Base-by-base conservation (phyloP, 2,797 vertebrate genomes). In the Gymnoscopelus microlampas region DNA sequence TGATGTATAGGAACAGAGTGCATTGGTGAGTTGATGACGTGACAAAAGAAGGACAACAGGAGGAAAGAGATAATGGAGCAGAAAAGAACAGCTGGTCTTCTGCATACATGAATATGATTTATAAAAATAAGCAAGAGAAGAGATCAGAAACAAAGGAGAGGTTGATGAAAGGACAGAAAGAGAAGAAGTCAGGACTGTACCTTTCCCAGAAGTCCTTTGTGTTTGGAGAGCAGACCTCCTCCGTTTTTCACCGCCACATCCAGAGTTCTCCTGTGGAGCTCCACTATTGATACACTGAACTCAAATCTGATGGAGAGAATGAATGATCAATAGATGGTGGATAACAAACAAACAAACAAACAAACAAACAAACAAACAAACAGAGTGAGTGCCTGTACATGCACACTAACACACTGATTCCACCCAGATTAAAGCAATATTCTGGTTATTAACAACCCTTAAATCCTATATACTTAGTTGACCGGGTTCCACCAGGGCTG, bases 191-290 rank as follows among this genome's bases (percentile, higher is more conserved):
- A 19, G 6, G 14, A 48, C 0, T 2, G 8, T 51, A 98, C 97
- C 93, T 99, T 99, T 89, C 98, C 97, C 73, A 99, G 96, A 53
- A 98, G 95, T 58, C 97, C 96, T 91, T 97, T 98, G 89, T 98
- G 95, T 93, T 96, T 98, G 88, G 96, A 97, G 73, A 99, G 89
- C 85, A 99, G 94, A 23, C 96, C 94, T 1, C 98, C 97, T 0
- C 96, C 95, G 77, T 99, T 98, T 92, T 99, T 99, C 77, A 99
- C 98, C 0, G 97, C 97, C 1, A 99, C 95, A 32, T 99, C 98
- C 81, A 99, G 89, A 1, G 93, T 97, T 70, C 96, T 93, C 67
- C 94, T 94, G 79, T 95, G 95, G 15, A 97, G 93, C 77, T 99
- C 98, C 32, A 95, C 93, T 4, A 96, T 71, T 0, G 97, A 95